Percentiles rank a stretch among this genome's conserved stretches.
Conservation (phyloP, 2,797 vertebrate species). For the Pipistrellus kuhlii region DNA sequence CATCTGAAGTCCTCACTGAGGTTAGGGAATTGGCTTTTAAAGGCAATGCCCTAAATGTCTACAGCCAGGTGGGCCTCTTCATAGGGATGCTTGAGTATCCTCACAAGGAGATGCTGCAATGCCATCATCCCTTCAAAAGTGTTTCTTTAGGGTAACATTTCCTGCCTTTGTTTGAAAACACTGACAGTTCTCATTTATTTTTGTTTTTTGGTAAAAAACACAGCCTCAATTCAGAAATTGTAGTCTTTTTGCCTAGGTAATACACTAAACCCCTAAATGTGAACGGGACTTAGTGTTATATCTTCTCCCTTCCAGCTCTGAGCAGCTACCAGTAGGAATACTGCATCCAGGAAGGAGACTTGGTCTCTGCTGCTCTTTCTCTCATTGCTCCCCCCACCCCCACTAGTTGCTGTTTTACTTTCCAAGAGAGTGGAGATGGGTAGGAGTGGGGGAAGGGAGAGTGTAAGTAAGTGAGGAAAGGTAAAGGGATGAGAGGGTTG, state of each 20-base stretch:
- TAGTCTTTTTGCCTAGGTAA: background rate
- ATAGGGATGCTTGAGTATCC: too few relatives aligned
- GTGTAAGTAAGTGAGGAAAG: background rate
- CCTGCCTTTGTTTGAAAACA: slow-evolving; percentile 52
- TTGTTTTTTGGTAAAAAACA: slow-evolving; percentile 1
- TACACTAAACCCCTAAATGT: background rate
- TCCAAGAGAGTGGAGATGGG: background rate
- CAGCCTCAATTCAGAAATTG: background rate
- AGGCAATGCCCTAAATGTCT: background rate
- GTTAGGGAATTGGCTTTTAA: background rate
- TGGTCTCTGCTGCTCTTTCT: background rate
- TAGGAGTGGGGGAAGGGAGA: too few relatives aligned
- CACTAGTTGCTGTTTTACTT: background rate
- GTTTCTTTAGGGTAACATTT: slow-evolving; percentile 49
- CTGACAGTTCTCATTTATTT: background rate
- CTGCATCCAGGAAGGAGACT: background rate
- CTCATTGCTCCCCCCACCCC: background rate
- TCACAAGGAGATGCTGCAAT: background rate
- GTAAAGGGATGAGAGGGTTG: background rate
- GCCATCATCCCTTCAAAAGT: background rate
- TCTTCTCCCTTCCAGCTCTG: background rate
- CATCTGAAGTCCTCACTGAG: background rate
- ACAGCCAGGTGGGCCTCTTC: background rate
- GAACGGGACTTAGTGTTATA: background rate
- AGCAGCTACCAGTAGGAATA: background rate